These are phyloP conservation scores for Amazona ochrocephala DNA, from an alignment of 2,797 vertebrate genomes.

Conservation along the genomic window DNA sequence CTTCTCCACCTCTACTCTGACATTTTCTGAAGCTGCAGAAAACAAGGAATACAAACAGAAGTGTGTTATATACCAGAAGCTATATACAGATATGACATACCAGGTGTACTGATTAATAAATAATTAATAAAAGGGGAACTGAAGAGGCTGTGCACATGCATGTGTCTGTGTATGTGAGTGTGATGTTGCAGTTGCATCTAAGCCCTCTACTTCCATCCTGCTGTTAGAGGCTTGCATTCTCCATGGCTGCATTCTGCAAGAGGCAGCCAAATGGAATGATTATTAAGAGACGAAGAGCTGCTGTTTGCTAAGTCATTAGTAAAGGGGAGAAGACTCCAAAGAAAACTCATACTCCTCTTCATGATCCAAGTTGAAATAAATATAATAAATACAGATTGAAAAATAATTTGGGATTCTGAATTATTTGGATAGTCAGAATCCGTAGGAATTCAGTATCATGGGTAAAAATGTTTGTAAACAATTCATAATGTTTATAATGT, in stretches of 20 bases:
- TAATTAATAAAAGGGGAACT: background rate
- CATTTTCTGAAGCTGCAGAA: slow-evolving; percentile 61
- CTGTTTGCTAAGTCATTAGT: background rate
- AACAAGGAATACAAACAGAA: background rate
- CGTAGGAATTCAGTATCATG: background rate
- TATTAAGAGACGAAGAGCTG: background rate
- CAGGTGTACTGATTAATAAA: background rate
- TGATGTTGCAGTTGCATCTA: background rate
- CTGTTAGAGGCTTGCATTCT: background rate
- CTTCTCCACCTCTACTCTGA: slow-evolving; percentile 51
- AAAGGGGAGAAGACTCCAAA: background rate
- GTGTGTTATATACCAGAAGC: background rate
- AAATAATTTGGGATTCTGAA: background rate
- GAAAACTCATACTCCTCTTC: background rate
- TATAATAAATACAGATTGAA: background rate
- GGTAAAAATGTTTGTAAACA: background rate
- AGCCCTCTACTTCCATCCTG: background rate
- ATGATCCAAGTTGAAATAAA: background rate
- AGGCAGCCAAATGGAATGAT: background rate
- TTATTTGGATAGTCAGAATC: background rate
- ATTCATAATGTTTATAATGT: too few relatives aligned
- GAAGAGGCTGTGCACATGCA: background rate
- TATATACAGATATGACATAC: background rate
- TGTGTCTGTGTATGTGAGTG: background rate
- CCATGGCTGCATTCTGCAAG: background rate